phyloP scores from a whole-genome alignment of 2,797 vertebrate species.

The Enoplosus armatus region DNA sequence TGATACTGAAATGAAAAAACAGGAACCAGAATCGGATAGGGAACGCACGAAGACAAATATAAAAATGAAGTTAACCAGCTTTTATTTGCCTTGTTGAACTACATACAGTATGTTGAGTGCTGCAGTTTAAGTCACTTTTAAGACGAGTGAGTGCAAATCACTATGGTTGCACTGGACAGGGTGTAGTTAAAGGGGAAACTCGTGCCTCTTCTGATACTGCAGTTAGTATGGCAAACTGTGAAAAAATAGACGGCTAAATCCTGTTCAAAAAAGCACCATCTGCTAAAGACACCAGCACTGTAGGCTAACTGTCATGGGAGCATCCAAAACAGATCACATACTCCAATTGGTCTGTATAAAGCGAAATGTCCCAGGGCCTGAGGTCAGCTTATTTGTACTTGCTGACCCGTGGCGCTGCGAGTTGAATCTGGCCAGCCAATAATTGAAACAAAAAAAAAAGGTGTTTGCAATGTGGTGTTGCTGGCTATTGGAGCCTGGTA shows the following conservation, averaged over 20 bases:
- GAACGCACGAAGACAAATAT: background rate
- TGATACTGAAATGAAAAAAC: background rate
- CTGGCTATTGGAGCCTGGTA: slow-evolving; percentile 68
- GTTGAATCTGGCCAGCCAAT: slow-evolving; percentile 61
- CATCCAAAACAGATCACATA: slow-evolving; percentile 69
- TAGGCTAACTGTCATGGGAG: slow-evolving; percentile 62
- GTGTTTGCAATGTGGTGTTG: slow-evolving; percentile 77
- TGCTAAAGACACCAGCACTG: slow-evolving; percentile 66
- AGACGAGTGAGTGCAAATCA: background rate
- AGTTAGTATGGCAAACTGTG: slow-evolving; percentile 1
- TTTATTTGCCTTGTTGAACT: slow-evolving; percentile 10
- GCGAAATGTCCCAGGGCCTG: slow-evolving; percentile 53
- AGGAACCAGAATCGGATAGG: background rate
- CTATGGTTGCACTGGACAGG: background rate
- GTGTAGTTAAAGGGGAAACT: slow-evolving; percentile 11
- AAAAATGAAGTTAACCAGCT: slow-evolving; percentile 2
- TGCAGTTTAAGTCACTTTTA: slow-evolving; percentile 12
- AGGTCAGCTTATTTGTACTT: slow-evolving; percentile 74
- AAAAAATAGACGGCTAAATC: slow-evolving; percentile 40
- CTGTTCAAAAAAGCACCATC: slow-evolving; percentile 60
- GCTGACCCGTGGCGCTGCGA: slow-evolving; percentile 66
- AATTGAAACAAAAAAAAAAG: slow-evolving; percentile 70
- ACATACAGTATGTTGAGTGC: background rate
- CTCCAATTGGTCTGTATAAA: slow-evolving; percentile 62
- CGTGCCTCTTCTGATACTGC: slow-evolving; percentile 2